Conservation (phyloP, 1,140 invertebrate genomes). For the Hyles euphorbiae region DNA sequence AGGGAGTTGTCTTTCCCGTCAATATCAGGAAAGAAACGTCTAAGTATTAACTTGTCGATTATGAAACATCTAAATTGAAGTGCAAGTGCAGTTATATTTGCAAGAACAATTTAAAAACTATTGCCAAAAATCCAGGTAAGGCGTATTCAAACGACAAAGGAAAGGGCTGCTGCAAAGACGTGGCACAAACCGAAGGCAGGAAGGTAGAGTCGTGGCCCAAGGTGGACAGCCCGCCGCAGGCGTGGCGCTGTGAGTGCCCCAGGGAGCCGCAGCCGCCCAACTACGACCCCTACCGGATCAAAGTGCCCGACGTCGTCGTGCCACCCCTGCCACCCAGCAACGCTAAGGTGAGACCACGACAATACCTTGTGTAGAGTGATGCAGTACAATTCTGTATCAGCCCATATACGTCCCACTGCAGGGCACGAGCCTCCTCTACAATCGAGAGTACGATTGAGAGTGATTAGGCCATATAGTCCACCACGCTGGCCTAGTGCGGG, state of each 20-base stretch:
- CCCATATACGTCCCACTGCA: no score
- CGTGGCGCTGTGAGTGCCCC: slow-evolving; percentile 43
- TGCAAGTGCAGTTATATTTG: no score
- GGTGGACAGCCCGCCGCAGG: slow-evolving; percentile 24
- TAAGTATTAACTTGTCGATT: no score
- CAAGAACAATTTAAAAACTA: neutral
- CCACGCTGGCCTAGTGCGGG: no score
- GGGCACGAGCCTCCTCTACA: no score
- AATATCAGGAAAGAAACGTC: no score
- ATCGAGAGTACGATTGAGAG: no score
- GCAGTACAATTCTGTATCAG: no score
- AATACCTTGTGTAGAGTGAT: no score
- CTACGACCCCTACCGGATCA: slow-evolving; percentile 62
- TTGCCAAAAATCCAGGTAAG: slow-evolving; percentile 25
- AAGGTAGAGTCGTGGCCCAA: slow-evolving; percentile 54
- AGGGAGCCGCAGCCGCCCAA: slow-evolving; percentile 44
- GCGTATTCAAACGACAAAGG: slow-evolving; percentile 39
- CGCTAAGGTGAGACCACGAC: slow-evolving; percentile 43
- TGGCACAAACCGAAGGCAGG: slow-evolving; percentile 41
- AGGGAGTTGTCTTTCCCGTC: no score
- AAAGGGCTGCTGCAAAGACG: slow-evolving; percentile 35
- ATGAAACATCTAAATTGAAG: no score
- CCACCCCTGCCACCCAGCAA: slow-evolving; percentile 51
- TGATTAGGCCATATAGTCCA: no score
- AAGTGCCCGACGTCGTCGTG: slow-evolving; percentile 50